phyloP scores from a whole-genome alignment of 2,113 vertebrate genomes.

The Bombycilla garrulus region DNA sequence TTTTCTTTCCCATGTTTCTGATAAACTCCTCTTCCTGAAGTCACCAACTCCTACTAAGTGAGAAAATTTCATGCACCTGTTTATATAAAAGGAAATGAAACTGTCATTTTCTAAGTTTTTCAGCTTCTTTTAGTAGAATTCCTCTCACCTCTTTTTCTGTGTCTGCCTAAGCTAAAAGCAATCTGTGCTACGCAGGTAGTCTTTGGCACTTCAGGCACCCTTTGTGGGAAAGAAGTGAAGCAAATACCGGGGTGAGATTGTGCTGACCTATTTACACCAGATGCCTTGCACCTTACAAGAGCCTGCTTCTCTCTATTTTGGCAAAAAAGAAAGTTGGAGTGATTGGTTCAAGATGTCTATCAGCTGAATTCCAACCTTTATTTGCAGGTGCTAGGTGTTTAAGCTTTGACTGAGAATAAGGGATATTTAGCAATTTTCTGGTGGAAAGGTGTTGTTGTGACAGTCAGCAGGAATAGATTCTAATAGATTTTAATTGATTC shows the following conservation, averaged over 20 bases:
- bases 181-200: not conserved
- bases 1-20: not conserved
- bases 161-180: not conserved
- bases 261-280: not conserved
- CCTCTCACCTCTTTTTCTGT: not conserved
- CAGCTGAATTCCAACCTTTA: not conserved
- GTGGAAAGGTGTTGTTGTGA: not conserved
- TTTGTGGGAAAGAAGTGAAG: not conserved
- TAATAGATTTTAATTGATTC: not conserved
- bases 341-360: not conserved
- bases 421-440: not conserved
- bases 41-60: not conserved
- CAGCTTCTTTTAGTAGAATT: not conserved
- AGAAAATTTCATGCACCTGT: not conserved
- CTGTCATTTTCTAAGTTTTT: not conserved
- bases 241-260: not conserved
- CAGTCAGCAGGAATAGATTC: not conserved
- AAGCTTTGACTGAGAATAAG: not conserved
- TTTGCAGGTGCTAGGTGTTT: not conserved
- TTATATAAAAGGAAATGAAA: not conserved
- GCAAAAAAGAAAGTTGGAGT: not conserved
- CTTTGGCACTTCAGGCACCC: not conserved
- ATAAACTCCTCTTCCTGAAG: not conserved
- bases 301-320: not conserved
- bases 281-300: rapidly evolving